Conservation (phyloP, 2,888 invertebrate genomes). For the Drosophila ezoana region DNA sequence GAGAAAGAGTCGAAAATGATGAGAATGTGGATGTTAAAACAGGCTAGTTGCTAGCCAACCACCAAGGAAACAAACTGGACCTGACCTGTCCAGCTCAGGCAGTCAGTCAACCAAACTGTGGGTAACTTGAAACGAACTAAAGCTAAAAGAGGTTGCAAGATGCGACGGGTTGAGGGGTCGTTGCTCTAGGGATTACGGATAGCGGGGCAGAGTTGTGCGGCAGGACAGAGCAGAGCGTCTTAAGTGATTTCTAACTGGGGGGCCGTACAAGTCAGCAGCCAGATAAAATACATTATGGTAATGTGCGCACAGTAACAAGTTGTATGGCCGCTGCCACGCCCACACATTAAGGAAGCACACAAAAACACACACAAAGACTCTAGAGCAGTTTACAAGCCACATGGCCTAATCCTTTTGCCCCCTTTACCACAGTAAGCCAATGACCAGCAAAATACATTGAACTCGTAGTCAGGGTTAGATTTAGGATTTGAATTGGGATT, state of each 20-base stretch:
- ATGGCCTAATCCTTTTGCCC: slow-evolving; percentile 47
- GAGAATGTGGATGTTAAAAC: slow-evolving; percentile 22
- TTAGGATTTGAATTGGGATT: slow-evolving; percentile 5
- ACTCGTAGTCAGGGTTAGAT: slow-evolving; percentile 20
- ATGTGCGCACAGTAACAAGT: slow-evolving; percentile 71
- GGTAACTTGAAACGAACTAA: slow-evolving; percentile 34
- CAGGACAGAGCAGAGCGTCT: slow-evolving; percentile 30
- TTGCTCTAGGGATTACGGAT: too few species aligned
- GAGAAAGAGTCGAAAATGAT: slow-evolving; percentile 4
- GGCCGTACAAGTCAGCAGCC: slow-evolving; percentile 43
- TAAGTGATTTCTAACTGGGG: slow-evolving; percentile 71
- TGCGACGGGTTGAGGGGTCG: not conserved
- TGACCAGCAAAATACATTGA: slow-evolving; percentile 62
- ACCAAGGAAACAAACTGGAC: slow-evolving; percentile 4
- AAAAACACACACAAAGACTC: slow-evolving; percentile 12
- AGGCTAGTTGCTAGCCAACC: slow-evolving; percentile 1
- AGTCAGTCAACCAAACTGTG: slow-evolving; percentile 34
- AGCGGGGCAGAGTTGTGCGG: not conserved
- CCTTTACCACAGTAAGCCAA: slow-evolving; percentile 39
- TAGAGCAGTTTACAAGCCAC: slow-evolving; percentile 42
- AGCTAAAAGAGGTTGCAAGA: not conserved
- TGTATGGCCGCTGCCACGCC: slow-evolving; percentile 48
- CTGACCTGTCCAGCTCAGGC: slow-evolving; percentile 16
- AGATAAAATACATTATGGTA: slow-evolving; percentile 77
- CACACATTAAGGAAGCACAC: slow-evolving; percentile 33